Evolutionary conservation across 2,888 invertebrate species (phyloP).

Genomic region (Drosophila neoperkinsi): DNA sequence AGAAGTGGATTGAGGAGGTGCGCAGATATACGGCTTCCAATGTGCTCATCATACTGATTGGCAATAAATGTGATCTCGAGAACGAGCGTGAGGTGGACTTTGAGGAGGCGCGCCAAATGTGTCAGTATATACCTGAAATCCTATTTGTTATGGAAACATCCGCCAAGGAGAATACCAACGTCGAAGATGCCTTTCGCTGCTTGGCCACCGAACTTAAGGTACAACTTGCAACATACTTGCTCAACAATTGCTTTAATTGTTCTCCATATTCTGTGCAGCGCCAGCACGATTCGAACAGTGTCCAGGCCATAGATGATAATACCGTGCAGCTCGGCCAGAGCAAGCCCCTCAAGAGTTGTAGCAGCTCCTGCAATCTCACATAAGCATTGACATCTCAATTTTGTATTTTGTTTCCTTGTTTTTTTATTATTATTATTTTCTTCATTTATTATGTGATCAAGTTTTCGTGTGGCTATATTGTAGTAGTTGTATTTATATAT

Average conservation of each 20-base stretch:
- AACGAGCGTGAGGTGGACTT: slow-evolving; percentile 93
- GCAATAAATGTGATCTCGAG: slow-evolving; percentile 95
- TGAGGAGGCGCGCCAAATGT: slow-evolving; percentile 94
- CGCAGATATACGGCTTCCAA: slow-evolving; percentile 96
- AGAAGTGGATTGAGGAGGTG: slow-evolving; percentile 98
- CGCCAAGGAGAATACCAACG: slow-evolving; percentile 95
- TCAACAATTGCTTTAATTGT: neutral
- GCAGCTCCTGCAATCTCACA: slow-evolving; percentile 87
- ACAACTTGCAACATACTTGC: slow-evolving; percentile 12
- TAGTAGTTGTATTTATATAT: slow-evolving; percentile 57
- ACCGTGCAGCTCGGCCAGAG: slow-evolving; percentile 90
- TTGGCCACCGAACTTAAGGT: slow-evolving; percentile 95
- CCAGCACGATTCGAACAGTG: slow-evolving; percentile 89
- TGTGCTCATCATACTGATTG: slow-evolving; percentile 95
- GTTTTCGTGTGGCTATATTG: slow-evolving; percentile 74
- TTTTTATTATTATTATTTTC: slow-evolving; percentile 6
- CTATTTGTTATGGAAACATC: slow-evolving; percentile 95
- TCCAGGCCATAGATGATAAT: slow-evolving; percentile 87
- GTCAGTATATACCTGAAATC: slow-evolving; percentile 94
- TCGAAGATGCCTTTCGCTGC: slow-evolving; percentile 94
- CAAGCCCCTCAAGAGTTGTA: slow-evolving; percentile 88
- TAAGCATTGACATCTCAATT: slow-evolving; percentile 53
- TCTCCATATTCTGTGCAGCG: slow-evolving; percentile 86
- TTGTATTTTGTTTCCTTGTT: slow-evolving; percentile 32
- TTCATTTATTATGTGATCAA: slow-evolving; percentile 66